Percentiles rank a stretch among this genome's conserved stretches.
phyloP scores from a whole-genome alignment of 1,140 invertebrate genomes.

The Dreissena rostriformis region DNA sequence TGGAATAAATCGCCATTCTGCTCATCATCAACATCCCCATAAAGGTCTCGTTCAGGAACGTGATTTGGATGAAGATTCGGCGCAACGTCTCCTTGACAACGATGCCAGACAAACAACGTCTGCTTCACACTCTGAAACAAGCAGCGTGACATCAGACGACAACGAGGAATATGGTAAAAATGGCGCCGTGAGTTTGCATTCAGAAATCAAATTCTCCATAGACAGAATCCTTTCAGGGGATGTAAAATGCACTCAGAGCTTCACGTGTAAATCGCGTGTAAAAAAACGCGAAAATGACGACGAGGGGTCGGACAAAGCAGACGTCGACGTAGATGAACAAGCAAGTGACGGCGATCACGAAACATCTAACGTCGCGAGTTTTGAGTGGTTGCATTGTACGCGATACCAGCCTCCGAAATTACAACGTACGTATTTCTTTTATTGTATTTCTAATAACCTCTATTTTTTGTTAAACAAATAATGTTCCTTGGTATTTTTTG shows the following conservation, averaged over 20 bases:
- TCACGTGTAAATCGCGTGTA: background rate
- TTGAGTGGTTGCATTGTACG: slow-evolving; percentile 87
- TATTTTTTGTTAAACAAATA: too few relatives aligned
- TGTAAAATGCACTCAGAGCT: background rate
- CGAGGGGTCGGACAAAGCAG: background rate
- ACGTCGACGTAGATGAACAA: slow-evolving; percentile 49
- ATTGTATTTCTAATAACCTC: background rate
- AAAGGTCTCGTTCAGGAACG: too few relatives aligned
- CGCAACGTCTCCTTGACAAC: too few relatives aligned
- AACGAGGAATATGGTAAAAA: too few relatives aligned
- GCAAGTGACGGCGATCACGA: slow-evolving; percentile 19
- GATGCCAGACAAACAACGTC: too few relatives aligned
- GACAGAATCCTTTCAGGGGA: slow-evolving; percentile 68
- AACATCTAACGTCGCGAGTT: slow-evolving; percentile 39
- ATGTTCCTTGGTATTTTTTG: too few relatives aligned
- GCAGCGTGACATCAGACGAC: too few relatives aligned
- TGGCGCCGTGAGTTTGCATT: background rate
- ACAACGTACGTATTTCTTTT: slow-evolving; percentile 84
- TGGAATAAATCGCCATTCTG: background rate
- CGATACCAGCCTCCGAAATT: slow-evolving; percentile 89
- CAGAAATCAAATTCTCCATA: slow-evolving; percentile 73
- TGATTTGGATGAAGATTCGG: too few relatives aligned
- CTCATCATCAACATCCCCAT: too few relatives aligned
- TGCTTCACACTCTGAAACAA: too few relatives aligned
- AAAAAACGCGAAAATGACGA: background rate